Conservation (phyloP, 2,888 invertebrate species). For the Dryobotodes eremita region DNA sequence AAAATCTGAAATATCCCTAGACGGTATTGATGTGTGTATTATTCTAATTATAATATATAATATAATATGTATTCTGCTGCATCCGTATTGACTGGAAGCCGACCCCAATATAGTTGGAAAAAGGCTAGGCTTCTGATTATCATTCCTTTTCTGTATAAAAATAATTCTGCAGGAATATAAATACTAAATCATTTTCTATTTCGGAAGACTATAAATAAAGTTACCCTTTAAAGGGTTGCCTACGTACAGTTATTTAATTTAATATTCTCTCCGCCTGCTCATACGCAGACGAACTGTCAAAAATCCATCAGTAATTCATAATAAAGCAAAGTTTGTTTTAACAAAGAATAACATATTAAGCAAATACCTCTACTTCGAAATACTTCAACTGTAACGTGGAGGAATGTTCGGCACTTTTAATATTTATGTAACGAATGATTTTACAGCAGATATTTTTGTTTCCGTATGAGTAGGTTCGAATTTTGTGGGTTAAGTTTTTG, state of each 20-base stretch:
- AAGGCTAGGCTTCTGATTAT: too few relatives aligned
- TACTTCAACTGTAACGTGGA: conserved; percentile 25
- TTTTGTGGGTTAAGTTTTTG: conserved; percentile 24
- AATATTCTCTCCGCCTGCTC: conserved; percentile 7
- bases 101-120: too few relatives aligned
- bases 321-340: conserved; percentile 40
- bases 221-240: neutral
- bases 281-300: conserved; percentile 39
- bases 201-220: neutral
- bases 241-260: conserved; percentile 18
- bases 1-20: too few relatives aligned
- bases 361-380: conserved; percentile 41
- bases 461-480: conserved; percentile 25
- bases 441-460: conserved; percentile 46
- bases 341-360: conserved; percentile 33
- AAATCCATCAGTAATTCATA: conserved; percentile 51
- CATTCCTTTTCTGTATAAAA: too few relatives aligned
- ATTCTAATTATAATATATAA: too few relatives aligned
- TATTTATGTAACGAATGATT: conserved; percentile 49
- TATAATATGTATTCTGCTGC: too few relatives aligned
- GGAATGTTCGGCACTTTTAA: conserved; percentile 35
- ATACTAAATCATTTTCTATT: neutral
- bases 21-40: too few relatives aligned
- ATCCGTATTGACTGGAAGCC: too few relatives aligned
- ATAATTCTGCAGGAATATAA: neutral